These are phyloP conservation scores for Pycnonotus jocosus DNA, from an alignment of 2,113 vertebrate species.

Conservation along the genomic window DNA sequence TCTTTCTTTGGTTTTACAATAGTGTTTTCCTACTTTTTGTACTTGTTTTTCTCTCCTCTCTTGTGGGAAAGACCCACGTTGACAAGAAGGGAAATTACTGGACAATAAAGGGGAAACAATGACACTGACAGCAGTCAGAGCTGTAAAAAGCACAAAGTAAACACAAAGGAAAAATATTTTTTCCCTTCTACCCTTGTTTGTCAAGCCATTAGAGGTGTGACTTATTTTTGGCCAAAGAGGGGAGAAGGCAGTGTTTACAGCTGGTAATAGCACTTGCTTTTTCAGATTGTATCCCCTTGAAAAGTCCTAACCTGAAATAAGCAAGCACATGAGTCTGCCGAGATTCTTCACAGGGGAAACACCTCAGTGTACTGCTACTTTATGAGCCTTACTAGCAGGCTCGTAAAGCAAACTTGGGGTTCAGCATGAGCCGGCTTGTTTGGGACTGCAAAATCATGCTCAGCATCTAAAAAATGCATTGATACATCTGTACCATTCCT, in stretches of 20 bases:
- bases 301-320: neutral
- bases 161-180: constrained; percentile 37
- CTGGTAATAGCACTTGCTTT: neutral
- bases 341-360: neutral
- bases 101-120: constrained; percentile 61
- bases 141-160: constrained; percentile 49
- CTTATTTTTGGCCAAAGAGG: neutral
- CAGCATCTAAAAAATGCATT: neutral
- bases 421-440: neutral
- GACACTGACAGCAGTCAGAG: constrained; percentile 37
- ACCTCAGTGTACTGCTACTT: fast-evolving
- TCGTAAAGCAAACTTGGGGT: neutral
- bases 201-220: neutral
- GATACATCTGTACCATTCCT: neutral
- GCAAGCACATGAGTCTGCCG: neutral
- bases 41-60: constrained; percentile 48
- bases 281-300: neutral
- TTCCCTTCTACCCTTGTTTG: constrained; percentile 28
- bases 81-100: constrained; percentile 45
- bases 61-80: constrained; percentile 47
- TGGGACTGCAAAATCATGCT: neutral
- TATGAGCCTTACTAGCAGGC: neutral
- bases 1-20: constrained; percentile 46
- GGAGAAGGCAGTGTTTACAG: neutral
- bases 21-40: constrained; percentile 46